Percentiles rank a stretch among this genome's conserved stretches.
Evolutionary conservation across 1,140 invertebrate genomes (phyloP).

Genomic region (Centruroides vittatus): DNA sequence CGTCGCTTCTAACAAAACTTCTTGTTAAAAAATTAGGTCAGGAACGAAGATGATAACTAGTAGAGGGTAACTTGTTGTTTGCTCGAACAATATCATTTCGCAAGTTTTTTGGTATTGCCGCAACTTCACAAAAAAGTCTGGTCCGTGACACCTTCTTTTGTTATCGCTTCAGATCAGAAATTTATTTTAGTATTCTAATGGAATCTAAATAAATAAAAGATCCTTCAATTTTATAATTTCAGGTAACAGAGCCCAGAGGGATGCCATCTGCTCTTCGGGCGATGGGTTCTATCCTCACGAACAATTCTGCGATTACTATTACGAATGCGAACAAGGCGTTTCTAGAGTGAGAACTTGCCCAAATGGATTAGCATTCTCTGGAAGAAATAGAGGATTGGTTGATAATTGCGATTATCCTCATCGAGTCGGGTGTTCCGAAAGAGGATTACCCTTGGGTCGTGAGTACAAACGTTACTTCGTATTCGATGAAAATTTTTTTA

Average conservation of each 20-base stretch:
- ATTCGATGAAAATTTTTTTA: not conserved
- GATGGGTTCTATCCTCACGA: slow-evolving; percentile 14
- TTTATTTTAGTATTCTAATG: too few relatives aligned
- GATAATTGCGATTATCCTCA: slow-evolving; percentile 68
- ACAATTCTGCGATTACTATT: slow-evolving; percentile 69
- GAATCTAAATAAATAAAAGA: too few relatives aligned
- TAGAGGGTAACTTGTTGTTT: too few relatives aligned
- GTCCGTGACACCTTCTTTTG: too few relatives aligned
- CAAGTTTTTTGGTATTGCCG: too few relatives aligned
- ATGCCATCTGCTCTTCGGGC: slow-evolving; percentile 11
- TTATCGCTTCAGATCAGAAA: too few relatives aligned
- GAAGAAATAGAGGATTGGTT: slow-evolving; percentile 65
- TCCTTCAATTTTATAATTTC: too few relatives aligned
- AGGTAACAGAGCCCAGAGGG: not conserved
- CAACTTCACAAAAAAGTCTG: too few relatives aligned
- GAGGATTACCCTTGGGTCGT: slow-evolving; percentile 12
- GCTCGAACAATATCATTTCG: too few relatives aligned
- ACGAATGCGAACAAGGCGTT: slow-evolving; percentile 57
- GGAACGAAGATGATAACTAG: too few relatives aligned
- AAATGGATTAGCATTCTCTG: slow-evolving; percentile 72
- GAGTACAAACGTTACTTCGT: slow-evolving; percentile 3
- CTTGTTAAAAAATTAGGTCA: too few relatives aligned
- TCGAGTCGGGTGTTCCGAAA: slow-evolving; percentile 45
- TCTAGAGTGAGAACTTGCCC: slow-evolving; percentile 41
- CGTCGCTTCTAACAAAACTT: too few relatives aligned